Percentiles rank a stretch among this genome's conserved stretches.
Conservation (phyloP, 2,113 vertebrate genomes). For the Alectura lathami region DNA sequence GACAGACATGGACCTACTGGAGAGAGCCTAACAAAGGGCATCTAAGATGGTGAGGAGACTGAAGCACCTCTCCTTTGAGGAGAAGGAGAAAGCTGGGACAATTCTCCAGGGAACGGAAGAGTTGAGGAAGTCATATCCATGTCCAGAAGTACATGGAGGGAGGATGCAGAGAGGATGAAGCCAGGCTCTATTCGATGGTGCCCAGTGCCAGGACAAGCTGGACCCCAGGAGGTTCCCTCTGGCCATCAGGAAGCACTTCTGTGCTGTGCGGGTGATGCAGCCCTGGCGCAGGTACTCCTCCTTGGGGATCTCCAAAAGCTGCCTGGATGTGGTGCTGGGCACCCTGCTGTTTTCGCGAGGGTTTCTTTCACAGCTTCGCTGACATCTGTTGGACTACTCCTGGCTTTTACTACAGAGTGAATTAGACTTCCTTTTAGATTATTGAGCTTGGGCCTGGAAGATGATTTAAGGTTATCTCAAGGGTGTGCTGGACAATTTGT, state of each 20-base stretch:
- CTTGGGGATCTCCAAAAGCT: not conserved
- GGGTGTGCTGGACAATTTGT: not conserved
- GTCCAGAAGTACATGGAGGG: not conserved
- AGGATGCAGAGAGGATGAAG: not conserved
- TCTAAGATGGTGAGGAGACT: not conserved
- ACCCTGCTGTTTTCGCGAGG: not conserved
- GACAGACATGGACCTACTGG: not conserved
- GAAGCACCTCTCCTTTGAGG: not conserved
- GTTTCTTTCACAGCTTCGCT: not conserved
- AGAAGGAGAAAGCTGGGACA: not conserved
- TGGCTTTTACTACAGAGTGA: not conserved
- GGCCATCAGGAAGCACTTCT: not conserved
- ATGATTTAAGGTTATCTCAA: not conserved
- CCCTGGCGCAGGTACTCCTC: not conserved
- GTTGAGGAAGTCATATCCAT: not conserved
- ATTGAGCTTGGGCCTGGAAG: not conserved
- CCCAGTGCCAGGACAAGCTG: not conserved
- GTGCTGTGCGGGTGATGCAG: not conserved
- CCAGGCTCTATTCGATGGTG: not conserved
- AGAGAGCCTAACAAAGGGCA: not conserved
- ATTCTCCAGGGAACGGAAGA: not conserved
- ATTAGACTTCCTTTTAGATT: not conserved
- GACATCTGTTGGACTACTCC: not conserved
- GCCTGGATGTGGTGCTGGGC: not conserved
- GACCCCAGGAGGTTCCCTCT: not conserved